phyloP scores from a whole-genome alignment of 2,113 vertebrate species.

The Myocastor coypus region DNA sequence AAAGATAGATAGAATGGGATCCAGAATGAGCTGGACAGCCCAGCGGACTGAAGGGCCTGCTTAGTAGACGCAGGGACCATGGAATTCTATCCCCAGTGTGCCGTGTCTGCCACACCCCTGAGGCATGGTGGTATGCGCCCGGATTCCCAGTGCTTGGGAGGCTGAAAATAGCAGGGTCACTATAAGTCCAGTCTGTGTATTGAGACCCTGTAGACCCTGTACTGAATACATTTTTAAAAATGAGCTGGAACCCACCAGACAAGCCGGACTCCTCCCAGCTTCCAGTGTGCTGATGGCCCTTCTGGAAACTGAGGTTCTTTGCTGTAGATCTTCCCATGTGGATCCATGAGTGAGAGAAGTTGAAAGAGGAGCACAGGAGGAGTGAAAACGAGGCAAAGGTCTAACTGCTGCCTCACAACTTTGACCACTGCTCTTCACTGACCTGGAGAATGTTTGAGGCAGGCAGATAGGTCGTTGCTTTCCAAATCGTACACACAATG shows the following conservation, averaged over 20 bases:
- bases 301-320: background rate
- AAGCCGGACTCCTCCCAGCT: background rate
- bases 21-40: background rate
- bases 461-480: rapidly evolving
- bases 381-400: background rate
- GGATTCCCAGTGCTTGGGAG: no score
- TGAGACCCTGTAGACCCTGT: no score
- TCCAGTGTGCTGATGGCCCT: rapidly evolving
- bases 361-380: background rate
- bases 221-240: no score
- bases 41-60: no score
- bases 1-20: background rate
- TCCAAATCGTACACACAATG: rapidly evolving
- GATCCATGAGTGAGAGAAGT: background rate
- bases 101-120: no score
- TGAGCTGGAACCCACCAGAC: background rate
- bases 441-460: background rate
- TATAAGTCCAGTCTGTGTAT: no score
- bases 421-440: background rate
- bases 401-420: background rate
- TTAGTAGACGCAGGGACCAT: no score
- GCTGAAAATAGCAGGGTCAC: no score
- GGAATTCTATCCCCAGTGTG: no score
- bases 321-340: background rate
- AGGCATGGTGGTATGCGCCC: no score